These are phyloP conservation scores for Cherax destructor DNA, from an alignment of 1,140 invertebrate genomes.

Conservation along the genomic window DNA sequence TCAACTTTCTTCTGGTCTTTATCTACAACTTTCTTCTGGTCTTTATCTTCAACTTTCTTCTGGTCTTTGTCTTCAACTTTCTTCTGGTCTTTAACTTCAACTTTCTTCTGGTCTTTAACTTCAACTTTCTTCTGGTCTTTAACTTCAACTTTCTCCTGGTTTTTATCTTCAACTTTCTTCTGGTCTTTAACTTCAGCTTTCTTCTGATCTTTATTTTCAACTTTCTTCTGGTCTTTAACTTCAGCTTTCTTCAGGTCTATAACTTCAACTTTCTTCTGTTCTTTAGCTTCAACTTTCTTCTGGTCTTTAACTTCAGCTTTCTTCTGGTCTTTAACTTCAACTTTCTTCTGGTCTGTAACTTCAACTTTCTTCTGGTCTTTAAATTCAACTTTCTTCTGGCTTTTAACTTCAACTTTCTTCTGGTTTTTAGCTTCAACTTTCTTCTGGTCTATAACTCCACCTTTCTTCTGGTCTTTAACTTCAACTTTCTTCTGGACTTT, in stretches of 20 bases:
- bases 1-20: not conserved
- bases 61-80: not conserved
- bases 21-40: not conserved
- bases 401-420: too few relatives aligned
- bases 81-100: not conserved
- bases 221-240: not conserved
- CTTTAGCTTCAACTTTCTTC: not conserved
- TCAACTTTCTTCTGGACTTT: not conserved
- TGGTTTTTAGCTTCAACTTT: too few relatives aligned
- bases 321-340: not conserved
- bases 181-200: not conserved
- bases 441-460: too few relatives aligned
- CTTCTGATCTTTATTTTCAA: too few relatives aligned
- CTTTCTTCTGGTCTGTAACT: not conserved
- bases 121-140: not conserved
- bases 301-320: not conserved
- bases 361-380: too few relatives aligned
- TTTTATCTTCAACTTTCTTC: not conserved
- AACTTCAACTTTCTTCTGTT: not conserved
- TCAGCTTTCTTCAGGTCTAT: not conserved
- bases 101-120: not conserved
- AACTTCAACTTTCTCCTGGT: not conserved
- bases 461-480: too few relatives aligned
- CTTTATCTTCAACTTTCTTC: not conserved
- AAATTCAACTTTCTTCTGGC: too few relatives aligned